Conservation (phyloP, 2,888 invertebrate species). For the Apotomis turbidana region DNA sequence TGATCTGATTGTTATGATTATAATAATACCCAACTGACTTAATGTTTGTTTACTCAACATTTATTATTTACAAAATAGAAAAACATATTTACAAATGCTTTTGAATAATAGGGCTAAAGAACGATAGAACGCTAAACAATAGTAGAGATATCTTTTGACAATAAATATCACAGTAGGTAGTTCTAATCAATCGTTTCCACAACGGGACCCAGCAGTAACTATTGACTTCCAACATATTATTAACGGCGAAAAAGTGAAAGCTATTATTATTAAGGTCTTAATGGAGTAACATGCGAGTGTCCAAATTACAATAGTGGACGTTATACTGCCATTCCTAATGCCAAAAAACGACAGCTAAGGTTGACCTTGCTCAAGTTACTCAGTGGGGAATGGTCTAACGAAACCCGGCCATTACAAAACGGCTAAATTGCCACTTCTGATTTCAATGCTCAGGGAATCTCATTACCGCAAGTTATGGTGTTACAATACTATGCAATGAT, state of each 20-base stretch:
- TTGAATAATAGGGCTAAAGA: too few species aligned
- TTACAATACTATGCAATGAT: neutral
- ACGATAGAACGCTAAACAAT: too few species aligned
- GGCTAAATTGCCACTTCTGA: slow-evolving; percentile 21
- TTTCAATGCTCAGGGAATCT: slow-evolving; percentile 28
- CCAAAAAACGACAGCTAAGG: slow-evolving; percentile 28
- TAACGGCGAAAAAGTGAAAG: slow-evolving; percentile 25
- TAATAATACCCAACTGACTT: too few species aligned
- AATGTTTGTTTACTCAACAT: too few species aligned
- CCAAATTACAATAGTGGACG: slow-evolving; percentile 25
- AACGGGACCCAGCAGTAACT: too few species aligned
- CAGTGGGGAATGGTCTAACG: slow-evolving; percentile 25
- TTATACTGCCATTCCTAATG: slow-evolving; percentile 21
- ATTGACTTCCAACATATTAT: neutral
- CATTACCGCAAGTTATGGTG: slow-evolving; percentile 20
- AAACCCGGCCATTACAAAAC: slow-evolving; percentile 22
- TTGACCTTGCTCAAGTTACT: slow-evolving; percentile 39
- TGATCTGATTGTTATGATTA: too few species aligned
- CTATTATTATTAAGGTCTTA: slow-evolving; percentile 20
- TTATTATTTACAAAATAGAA: too few species aligned
- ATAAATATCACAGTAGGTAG: too few species aligned
- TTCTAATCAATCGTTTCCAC: too few species aligned
- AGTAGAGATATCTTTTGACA: too few species aligned
- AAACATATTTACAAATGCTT: too few species aligned
- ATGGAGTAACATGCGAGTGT: slow-evolving; percentile 25